Base-by-base conservation (phyloP, 2,113 vertebrate species). In the Hylia prasina region DNA sequence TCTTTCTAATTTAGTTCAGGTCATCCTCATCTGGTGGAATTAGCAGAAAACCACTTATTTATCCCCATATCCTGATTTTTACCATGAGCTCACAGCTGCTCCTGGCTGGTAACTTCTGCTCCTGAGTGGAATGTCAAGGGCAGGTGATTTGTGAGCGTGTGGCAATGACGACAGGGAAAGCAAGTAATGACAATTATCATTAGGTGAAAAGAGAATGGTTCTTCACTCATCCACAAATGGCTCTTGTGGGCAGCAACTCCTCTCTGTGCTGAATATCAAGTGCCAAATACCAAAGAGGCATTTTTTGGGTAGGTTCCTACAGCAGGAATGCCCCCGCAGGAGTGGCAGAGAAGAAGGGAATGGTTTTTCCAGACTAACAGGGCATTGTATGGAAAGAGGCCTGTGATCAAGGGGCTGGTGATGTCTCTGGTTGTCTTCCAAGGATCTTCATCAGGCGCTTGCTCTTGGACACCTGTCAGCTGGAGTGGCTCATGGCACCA, bases 51-150 rank as follows among this genome's bases (percentile, higher is more conserved):
- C 3, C 15, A 18, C 39, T 92, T 48, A 51, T 54, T 86, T 51
- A 68, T 48, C 15, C 7, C 15, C 12, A 48, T 20, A 70, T 53
- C 28, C 57, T 68, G 54, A 40, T 28, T 72, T n/a, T 65, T n/a
- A 20, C 1, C 0, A 44, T 7, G 17, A 71, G 28, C 44, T 75
- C 37, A 31, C 5, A 31, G 75, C 14, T 88, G 45, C 27, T 91
- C n/a, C 71, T 80, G 37, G 50, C 30, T 93, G 39, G 28, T 61
- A 61, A 30, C 40, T 65, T 88, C 27, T 57, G 53, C 28, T 76
- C 39, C 47, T 0, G 5, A 54, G 51, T 48, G 51, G 17, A 53
- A 68, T 12, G 16, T 35, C 0, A 0, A 2, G 2, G 39, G 13
- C 24, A 56, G 70, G 71, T 48, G 66, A 35, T 45, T 88, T 47